phyloP scores from a whole-genome alignment of 1,140 invertebrate species.

The Drosophila bocqueti region DNA sequence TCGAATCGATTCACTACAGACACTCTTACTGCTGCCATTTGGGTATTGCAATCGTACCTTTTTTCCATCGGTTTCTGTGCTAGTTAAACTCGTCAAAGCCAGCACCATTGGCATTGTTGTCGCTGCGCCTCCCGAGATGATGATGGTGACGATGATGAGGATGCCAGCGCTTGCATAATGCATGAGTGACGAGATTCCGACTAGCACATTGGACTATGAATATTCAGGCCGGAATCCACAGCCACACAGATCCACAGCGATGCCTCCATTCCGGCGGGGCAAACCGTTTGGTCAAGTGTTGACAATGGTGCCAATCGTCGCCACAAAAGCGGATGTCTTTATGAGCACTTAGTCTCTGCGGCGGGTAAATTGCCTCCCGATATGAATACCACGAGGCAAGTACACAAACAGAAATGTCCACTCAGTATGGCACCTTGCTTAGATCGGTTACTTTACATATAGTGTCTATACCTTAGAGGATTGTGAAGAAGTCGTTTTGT shows the following conservation, averaged over 20 bases:
- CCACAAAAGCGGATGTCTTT: slow-evolving; percentile 58
- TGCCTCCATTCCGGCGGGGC: slow-evolving; percentile 9
- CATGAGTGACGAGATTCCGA: slow-evolving; percentile 52
- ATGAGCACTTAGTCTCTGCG: slow-evolving; percentile 32
- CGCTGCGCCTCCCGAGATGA: slow-evolving; percentile 25
- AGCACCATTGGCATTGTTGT: slow-evolving; percentile 49
- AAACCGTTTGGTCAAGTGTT: slow-evolving; percentile 59
- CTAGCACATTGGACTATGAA: slow-evolving; percentile 57
- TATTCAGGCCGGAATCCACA: slow-evolving; percentile 59
- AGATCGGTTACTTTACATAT: background rate
- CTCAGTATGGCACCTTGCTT: too few relatives aligned
- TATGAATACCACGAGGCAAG: slow-evolving; percentile 5
- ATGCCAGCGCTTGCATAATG: slow-evolving; percentile 68
- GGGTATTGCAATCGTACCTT: slow-evolving; percentile 42
- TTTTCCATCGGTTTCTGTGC: slow-evolving; percentile 29
- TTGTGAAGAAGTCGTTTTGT: too few relatives aligned
- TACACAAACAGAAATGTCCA: slow-evolving; percentile 5
- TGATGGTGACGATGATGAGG: slow-evolving; percentile 21
- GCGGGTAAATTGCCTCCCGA: slow-evolving; percentile 22
- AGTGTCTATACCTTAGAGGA: background rate
- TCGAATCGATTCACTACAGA: slow-evolving; percentile 37
- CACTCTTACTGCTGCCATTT: slow-evolving; percentile 24
- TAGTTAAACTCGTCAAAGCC: slow-evolving; percentile 36
- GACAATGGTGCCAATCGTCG: slow-evolving; percentile 68
- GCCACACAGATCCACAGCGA: slow-evolving; percentile 17